Base-by-base conservation (phyloP, 2,888 invertebrate species). In the Papilio elwesi region DNA sequence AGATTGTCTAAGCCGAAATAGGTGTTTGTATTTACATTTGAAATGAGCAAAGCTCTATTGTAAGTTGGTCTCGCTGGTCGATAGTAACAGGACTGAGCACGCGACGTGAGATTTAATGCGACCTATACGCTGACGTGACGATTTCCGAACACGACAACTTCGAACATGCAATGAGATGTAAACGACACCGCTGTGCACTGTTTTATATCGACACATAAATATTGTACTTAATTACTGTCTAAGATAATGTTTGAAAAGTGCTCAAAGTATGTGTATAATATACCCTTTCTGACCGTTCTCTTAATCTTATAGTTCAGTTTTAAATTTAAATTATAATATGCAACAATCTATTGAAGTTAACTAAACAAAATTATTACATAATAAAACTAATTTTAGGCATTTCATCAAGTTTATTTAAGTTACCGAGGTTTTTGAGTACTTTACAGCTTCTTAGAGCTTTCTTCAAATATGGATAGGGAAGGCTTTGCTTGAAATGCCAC, bases 1-100 rank as follows among this genome's bases (percentile, higher is more conserved):
- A 81, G 74, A 82, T 84, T 75, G 77, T 48, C 16, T 72, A 48
- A 52, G 51, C 59, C 74, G 77, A 80, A 78, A 82, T 78, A 36
- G 79, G 68, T 87, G 87, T 87, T 87, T 76, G 79, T 86, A 90
- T 91, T 90, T 88, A 90, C 89, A 90, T 90, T 84, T 90, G 90
- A 88, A 91, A 90, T 85, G 87, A 85, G 84, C 77, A 75, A 77
- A 79, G 77, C 82, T 85, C 84, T 79, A 82, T 82, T 83, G 87
- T 83, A 78, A 74, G 76, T 75, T 78, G 81, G 81, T 77, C 77
- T 79, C 80, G n/a, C n/a, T n/a, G 77, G 76, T 63, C 78, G 84
- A 87, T 87, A 85, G 84, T 86, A 87, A 86, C 88, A 86, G 80
- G 80, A 78, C 70, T 74, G 67, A 76, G 82, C 90, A 88, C 89